Evolutionary conservation across 1,140 invertebrate genomes (phyloP).

Genomic region (Drosophila baimaii): DNA sequence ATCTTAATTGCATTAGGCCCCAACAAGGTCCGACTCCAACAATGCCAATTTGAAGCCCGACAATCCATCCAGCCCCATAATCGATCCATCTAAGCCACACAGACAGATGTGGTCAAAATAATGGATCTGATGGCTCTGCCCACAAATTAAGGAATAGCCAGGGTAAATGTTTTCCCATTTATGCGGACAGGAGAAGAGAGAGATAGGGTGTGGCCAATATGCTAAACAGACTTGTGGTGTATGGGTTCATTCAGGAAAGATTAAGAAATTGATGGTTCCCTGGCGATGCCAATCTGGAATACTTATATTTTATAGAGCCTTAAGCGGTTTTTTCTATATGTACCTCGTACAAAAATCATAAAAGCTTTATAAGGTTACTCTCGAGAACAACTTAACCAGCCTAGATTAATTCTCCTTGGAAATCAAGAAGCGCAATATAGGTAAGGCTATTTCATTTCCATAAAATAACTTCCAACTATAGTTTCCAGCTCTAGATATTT

Average conservation of each 20-base stretch:
- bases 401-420: not conserved
- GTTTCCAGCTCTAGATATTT: not conserved
- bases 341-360: not conserved
- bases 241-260: not conserved
- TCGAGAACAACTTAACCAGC: too few relatives aligned
- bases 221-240: not conserved
- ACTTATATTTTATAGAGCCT: not conserved
- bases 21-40: slow-evolving; percentile 56
- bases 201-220: not conserved
- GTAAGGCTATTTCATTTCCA: too few relatives aligned
- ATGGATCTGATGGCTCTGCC: not conserved
- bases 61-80: slow-evolving; percentile 35
- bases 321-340: not conserved
- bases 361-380: too few relatives aligned
- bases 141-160: not conserved
- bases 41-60: slow-evolving; percentile 36
- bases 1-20: slow-evolving; percentile 70
- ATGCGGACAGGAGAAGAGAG: too few relatives aligned
- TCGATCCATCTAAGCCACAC: slow-evolving; percentile 18
- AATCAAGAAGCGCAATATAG: not conserved
- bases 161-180: not conserved
- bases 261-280: not conserved
- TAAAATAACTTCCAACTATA: not conserved
- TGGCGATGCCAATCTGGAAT: not conserved
- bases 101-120: slow-evolving; percentile 4